A percentile compares a stretch with the other conserved stretches of the same genome.
Conservation (phyloP, 2,113 vertebrate species). For the Bubo bubo region DNA sequence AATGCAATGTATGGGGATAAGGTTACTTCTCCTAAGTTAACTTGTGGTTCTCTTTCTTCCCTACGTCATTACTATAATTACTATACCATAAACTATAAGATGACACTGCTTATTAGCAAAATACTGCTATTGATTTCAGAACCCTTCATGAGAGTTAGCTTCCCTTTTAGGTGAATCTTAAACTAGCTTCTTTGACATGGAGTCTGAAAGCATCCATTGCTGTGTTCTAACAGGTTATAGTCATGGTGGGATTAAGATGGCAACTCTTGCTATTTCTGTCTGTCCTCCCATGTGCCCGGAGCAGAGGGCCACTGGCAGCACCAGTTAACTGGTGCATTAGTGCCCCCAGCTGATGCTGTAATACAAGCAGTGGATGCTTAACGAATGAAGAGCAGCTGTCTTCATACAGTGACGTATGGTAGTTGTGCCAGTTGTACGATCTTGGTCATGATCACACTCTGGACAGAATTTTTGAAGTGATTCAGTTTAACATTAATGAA, state of each 20-base stretch:
- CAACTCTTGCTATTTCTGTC: not conserved
- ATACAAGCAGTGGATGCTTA: not conserved
- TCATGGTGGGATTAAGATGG: not conserved
- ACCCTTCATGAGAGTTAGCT: not conserved
- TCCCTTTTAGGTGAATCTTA: not conserved
- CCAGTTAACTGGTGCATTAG: not conserved
- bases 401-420: not conserved
- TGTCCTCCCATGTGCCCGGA: not conserved
- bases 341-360: conserved; percentile 1
- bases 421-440: not conserved
- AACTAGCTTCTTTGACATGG: not conserved
- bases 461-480: not conserved
- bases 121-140: not conserved
- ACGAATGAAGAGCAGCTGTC: not conserved
- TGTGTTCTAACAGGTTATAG: not conserved
- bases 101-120: not conserved
- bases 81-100: not conserved
- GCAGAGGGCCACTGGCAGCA: not conserved
- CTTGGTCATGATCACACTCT: not conserved
- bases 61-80: not conserved
- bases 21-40: not conserved
- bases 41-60: not conserved
- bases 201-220: not conserved
- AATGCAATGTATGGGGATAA: not conserved
- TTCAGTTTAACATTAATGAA: not conserved